Conservation (phyloP, 2,797 vertebrate genomes). For the Brotula barbata region DNA sequence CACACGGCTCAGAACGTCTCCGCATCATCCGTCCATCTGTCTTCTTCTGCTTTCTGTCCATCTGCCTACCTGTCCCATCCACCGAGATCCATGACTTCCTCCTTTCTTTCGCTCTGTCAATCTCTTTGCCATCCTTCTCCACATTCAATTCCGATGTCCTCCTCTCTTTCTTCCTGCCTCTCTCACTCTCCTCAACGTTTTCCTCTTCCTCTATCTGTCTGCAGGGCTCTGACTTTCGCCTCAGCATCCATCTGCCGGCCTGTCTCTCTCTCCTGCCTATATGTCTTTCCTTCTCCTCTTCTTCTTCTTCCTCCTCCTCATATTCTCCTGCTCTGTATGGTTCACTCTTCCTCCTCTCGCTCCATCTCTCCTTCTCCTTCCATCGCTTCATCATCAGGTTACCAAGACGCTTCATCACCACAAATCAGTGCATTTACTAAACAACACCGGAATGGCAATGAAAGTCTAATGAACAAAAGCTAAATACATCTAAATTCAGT, state of each 20-base stretch:
- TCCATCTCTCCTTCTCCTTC: constrained; percentile 52
- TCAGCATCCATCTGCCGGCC: constrained; percentile 21
- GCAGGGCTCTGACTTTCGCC: constrained; percentile 57
- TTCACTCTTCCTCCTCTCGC: constrained; percentile 45
- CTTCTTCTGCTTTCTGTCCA: constrained; percentile 4
- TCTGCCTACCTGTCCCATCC: constrained; percentile 16
- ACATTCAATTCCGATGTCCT: constrained; percentile 32
- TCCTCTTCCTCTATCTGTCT: constrained; percentile 8
- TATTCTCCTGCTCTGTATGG: constrained; percentile 24
- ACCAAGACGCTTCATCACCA: constrained; percentile 55
- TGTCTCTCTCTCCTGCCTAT: constrained; percentile 12
- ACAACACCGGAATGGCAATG: neutral
- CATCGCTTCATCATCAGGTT: constrained; percentile 45
- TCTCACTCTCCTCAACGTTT: constrained; percentile 20
- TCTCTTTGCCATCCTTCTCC: constrained; percentile 22
- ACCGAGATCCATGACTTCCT: constrained; percentile 26
- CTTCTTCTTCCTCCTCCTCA: constrained; percentile 17
- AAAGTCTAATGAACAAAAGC: neutral
- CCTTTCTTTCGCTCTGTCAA: constrained; percentile 17
- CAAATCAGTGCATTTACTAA: neutral
- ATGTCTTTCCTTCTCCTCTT: constrained; percentile 21
- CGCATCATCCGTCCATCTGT: constrained; percentile 14
- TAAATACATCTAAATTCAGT: neutral
- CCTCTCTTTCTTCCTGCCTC: constrained; percentile 16
- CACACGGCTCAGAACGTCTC: constrained; percentile 37